Conservation (phyloP, 2,113 vertebrate species). For the Rafetus swinhoei region DNA sequence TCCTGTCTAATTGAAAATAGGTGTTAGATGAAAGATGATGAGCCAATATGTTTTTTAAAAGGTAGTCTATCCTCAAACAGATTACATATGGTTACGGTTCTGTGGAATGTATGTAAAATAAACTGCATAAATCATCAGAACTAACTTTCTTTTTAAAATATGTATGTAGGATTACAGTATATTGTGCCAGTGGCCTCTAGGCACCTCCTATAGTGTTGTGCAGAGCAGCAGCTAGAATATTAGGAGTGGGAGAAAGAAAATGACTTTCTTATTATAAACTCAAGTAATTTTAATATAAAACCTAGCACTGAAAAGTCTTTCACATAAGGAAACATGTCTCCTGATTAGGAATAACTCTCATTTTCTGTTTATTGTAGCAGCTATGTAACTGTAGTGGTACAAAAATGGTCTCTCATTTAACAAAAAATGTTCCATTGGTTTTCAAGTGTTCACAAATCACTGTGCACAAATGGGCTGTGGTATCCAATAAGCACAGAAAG, state of each 20-base stretch:
- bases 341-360: neutral
- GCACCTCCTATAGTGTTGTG: neutral
- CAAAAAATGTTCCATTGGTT: neutral
- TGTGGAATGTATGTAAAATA: neutral
- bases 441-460: neutral
- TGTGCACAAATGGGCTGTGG: neutral
- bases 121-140: neutral
- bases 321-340: neutral
- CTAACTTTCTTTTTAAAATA: neutral
- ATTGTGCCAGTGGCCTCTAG: neutral
- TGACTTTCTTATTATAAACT: neutral
- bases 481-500: neutral
- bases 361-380: neutral
- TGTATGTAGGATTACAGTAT: neutral
- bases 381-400: neutral
- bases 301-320: neutral
- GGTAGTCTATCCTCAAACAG: neutral
- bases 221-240: neutral
- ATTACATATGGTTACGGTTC: neutral
- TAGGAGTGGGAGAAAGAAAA: neutral
- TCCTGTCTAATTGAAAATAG: neutral
- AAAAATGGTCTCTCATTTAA: neutral
- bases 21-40: neutral
- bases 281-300: neutral
- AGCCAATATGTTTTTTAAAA: neutral